Evolutionary conservation across 2,888 invertebrate species (phyloP), one percentile per base, ranked within the genome.

Genomic region (Habrosyne pyritoides): DNA sequence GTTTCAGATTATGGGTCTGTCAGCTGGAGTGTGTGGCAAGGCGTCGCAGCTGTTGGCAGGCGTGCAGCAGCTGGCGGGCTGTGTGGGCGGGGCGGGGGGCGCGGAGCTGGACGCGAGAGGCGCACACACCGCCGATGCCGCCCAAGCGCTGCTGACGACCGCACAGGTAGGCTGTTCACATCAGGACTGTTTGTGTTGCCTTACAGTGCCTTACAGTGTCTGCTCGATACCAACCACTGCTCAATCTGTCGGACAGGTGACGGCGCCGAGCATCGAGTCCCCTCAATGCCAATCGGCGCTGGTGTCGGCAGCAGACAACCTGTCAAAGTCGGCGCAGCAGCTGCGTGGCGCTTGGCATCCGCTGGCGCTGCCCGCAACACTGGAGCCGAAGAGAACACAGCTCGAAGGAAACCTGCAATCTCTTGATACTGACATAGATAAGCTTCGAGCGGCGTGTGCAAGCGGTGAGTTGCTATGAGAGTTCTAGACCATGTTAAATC

Each of bases 1-100:
- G n/a, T 53, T 47, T n/a, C 60, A 83, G 84, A 70, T 83, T 10
- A 36, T 71, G 18, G 72, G 79, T 2, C 53, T 79, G 6, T 72
- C 83, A 0, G 64, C 66, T 14, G 61, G 52, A 0, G 75, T 79
- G 0, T 77, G 81, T 48, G 68, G 75, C 33, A 61, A 67, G 52
- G 73, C 80, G 0, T 69, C 77, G 0, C 60, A 61, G 30, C 63
- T 85, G 53, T 62, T 81, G 10, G 63, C 72, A 2, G 72, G 63
- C 2, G 79, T 80, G 0, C 65, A 75, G 59, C 59, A 64, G 18
- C 60, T 79, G 26, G 68, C 75, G 7, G 71, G 24, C 24, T 5
- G 24, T n/a, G n/a, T n/a, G n/a, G n/a, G n/a, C n/a, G n/a, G n/a
- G n/a, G n/a, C n/a, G n/a, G n/a, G n/a, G n/a, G n/a, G n/a, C n/a